A percentile compares a stretch with the other conserved stretches of the same genome.
phyloP scores from a whole-genome alignment of 2,888 invertebrate genomes.

The Polymixis flavicincta region DNA sequence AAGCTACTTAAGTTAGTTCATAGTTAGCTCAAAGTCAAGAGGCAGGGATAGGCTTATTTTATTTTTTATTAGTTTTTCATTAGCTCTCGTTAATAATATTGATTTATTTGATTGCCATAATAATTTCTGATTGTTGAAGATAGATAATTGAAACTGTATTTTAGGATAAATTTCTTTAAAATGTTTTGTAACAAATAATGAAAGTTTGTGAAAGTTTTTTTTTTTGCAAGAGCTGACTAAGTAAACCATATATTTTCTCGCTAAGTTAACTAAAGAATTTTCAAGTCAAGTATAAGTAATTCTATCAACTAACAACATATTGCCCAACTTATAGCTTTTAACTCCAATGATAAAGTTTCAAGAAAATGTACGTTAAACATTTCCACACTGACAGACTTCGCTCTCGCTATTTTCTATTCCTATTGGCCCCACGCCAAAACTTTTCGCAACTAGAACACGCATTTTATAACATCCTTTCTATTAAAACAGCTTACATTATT shows the following conservation, averaged over 20 bases:
- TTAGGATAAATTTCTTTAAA: not conserved
- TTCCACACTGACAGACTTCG: constrained; percentile 6
- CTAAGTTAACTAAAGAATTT: not conserved
- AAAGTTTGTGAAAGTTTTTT: too few relatives aligned
- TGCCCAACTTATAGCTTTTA: constrained; percentile 2
- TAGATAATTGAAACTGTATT: not conserved
- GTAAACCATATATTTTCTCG: too few relatives aligned
- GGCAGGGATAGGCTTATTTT: not conserved
- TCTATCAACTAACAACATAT: not conserved
- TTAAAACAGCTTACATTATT: constrained; percentile 20
- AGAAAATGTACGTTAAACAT: constrained; percentile 16
- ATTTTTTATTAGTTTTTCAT: not conserved
- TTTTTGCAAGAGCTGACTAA: too few relatives aligned
- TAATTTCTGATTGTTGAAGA: not conserved
- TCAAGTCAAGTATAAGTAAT: not conserved
- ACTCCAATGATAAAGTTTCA: constrained; percentile 2
- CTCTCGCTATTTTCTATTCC: constrained; percentile 16
- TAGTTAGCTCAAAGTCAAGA: constrained; percentile 6
- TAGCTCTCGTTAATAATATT: constrained; percentile 16
- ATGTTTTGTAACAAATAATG: too few relatives aligned
- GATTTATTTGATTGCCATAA: not conserved
- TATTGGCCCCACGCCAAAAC: constrained; percentile 47
- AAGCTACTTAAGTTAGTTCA: not conserved
- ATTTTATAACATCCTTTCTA: constrained; percentile 35
- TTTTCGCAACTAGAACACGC: constrained; percentile 33